phyloP scores from a whole-genome alignment of 37 sponge, comb jelly and placozoan genomes.

The Dysidea cf. avara region DNA sequence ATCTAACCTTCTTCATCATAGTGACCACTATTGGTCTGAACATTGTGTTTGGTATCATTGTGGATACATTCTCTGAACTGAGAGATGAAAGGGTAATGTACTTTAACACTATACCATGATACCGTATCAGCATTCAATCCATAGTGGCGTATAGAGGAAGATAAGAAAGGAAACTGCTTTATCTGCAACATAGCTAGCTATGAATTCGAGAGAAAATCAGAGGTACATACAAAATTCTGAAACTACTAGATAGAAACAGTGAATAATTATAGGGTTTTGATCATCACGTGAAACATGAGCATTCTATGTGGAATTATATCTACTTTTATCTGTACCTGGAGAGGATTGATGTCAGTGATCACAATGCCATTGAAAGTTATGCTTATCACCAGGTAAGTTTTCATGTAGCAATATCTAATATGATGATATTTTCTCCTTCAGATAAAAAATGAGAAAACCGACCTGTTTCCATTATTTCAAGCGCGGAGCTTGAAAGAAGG shows the following conservation, averaged over 20 bases:
- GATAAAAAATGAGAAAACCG: conserved; percentile 17
- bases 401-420: not conserved
- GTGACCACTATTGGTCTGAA: conserved; percentile 85
- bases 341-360: conserved; percentile 26
- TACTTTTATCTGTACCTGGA: conserved; percentile 28
- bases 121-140: too few species aligned
- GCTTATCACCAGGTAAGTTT: conserved; percentile 26
- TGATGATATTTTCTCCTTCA: not conserved
- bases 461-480: conserved; percentile 28
- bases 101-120: not conserved
- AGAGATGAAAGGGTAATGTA: conserved; percentile 67
- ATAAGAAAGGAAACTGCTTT: conserved; percentile 57
- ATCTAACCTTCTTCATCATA: conserved; percentile 87
- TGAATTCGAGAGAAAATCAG: conserved; percentile 59
- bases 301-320: conserved; percentile 58
- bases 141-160: conserved; percentile 49
- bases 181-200: conserved; percentile 56
- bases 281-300: conserved; percentile 42
- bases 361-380: conserved; percentile 33
- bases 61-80: conserved; percentile 89
- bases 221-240: not conserved
- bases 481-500: conserved; percentile 30
- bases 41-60: conserved; percentile 92
- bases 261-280: conserved; percentile 32
- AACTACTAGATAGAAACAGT: not conserved